Evolutionary conservation across 2,113 vertebrate genomes (phyloP).

Genomic region (Mirounga angustirostris): DNA sequence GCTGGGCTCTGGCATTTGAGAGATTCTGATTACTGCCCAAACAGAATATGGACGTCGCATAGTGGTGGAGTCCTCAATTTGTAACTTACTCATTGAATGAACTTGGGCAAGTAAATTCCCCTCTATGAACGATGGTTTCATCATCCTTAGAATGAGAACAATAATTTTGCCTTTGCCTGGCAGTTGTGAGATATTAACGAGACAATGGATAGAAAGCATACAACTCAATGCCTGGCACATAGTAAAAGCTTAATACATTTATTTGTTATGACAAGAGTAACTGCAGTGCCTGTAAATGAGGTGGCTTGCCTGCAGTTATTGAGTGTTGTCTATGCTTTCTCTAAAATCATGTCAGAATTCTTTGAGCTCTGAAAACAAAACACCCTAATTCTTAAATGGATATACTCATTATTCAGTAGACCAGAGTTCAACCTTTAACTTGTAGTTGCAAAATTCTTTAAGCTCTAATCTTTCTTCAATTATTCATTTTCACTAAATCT

Average conservation of each 20-base stretch:
- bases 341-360: background rate
- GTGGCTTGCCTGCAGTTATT: background rate
- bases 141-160: background rate
- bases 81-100: background rate
- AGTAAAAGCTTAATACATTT: background rate
- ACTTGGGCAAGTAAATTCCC: background rate
- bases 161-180: background rate
- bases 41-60: background rate
- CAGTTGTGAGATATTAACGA: background rate
- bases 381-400: background rate
- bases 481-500: slow-evolving; percentile 71
- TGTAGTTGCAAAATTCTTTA: slow-evolving; percentile 39
- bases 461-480: slow-evolving; percentile 61
- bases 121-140: background rate
- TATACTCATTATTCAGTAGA: slow-evolving; percentile 36
- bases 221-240: background rate
- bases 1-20: background rate
- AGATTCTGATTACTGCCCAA: background rate
- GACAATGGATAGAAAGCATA: background rate
- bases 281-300: background rate
- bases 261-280: background rate
- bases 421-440: slow-evolving; percentile 50
- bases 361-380: slow-evolving; percentile 43
- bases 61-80: background rate
- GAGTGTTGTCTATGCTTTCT: background rate